These are phyloP conservation scores for Pelecanus crispus DNA, from an alignment of 2,113 vertebrate genomes.

Conservation along the genomic window DNA sequence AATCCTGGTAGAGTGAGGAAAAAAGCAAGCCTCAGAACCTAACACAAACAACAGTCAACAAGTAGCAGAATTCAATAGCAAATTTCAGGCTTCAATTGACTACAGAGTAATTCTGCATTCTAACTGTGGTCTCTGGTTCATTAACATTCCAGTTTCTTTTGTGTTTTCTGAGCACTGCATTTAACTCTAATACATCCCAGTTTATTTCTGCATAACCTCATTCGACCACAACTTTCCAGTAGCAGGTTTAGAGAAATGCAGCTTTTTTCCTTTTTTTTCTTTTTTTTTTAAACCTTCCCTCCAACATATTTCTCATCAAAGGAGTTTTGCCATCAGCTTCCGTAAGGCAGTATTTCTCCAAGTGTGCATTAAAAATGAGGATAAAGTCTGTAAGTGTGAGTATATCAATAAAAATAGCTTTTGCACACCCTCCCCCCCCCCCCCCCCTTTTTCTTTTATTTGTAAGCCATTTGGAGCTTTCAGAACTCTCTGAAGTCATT, in stretches of 20 bases:
- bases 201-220: constrained; percentile 11
- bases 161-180: constrained; percentile 11
- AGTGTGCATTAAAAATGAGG: not conserved
- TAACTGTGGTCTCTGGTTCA: constrained; percentile 41
- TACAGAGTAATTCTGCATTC: constrained; percentile 58
- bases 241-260: not conserved
- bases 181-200: constrained; percentile 21
- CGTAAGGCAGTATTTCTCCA: not conserved
- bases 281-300: not conserved
- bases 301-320: not conserved
- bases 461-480: not conserved
- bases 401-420: not conserved
- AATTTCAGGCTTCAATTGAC: constrained; percentile 53
- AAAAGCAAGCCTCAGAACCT: not conserved
- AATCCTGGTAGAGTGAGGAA: not conserved
- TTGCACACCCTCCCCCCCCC: fast-evolving
- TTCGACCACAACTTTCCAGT: not conserved
- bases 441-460: not conserved
- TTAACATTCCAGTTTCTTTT: constrained; percentile 58
- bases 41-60: not conserved
- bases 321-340: not conserved
- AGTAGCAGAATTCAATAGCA: constrained; percentile 21
- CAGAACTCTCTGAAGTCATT: not conserved
- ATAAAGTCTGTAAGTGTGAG: not conserved
- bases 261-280: too few relatives aligned